A percentile compares a stretch with the other conserved stretches of the same genome.
phyloP scores from a whole-genome alignment of 2,888 invertebrate genomes.

The Psylliodes chrysocephalus region DNA sequence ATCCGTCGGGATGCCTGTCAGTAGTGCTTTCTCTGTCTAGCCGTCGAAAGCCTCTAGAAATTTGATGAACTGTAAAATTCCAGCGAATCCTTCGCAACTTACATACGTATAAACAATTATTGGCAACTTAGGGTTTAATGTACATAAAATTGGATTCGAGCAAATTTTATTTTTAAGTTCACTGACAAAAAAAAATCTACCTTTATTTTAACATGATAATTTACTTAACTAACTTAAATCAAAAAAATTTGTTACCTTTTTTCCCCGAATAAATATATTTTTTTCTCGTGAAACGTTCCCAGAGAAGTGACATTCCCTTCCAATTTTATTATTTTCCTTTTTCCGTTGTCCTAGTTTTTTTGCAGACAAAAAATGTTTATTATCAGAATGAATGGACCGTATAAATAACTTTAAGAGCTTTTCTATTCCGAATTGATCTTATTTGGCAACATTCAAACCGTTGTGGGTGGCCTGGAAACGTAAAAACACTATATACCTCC shows the following conservation, averaged over 20 bases:
- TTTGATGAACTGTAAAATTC: too few relatives aligned
- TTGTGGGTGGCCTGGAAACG: not conserved
- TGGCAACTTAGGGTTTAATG: too few relatives aligned
- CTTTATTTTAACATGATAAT: too few relatives aligned
- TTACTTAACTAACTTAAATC: too few relatives aligned
- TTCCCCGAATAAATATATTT: not conserved
- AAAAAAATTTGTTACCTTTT: slow-evolving; percentile 8
- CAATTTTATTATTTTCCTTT: slow-evolving; percentile 23
- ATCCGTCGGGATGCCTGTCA: too few relatives aligned
- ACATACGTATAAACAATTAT: too few relatives aligned
- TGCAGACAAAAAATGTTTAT: slow-evolving; percentile 26
- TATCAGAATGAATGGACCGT: slow-evolving; percentile 29
- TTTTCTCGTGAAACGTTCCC: not conserved
- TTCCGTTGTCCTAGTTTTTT: slow-evolving; percentile 15
- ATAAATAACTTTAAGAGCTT: slow-evolving; percentile 36
- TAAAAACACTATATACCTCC: slow-evolving; percentile 21
- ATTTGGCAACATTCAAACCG: slow-evolving; percentile 32
- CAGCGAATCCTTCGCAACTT: too few relatives aligned
- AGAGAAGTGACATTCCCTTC: slow-evolving; percentile 12
- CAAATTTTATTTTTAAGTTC: too few relatives aligned
- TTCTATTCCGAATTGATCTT: slow-evolving; percentile 32
- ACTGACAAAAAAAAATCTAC: too few relatives aligned
- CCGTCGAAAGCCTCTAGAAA: too few relatives aligned
- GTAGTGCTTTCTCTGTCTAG: too few relatives aligned
- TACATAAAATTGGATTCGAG: too few relatives aligned